These are phyloP conservation scores for Nixonia krombeini DNA, from an alignment of 1,140 invertebrate species.

Conservation along the genomic window DNA sequence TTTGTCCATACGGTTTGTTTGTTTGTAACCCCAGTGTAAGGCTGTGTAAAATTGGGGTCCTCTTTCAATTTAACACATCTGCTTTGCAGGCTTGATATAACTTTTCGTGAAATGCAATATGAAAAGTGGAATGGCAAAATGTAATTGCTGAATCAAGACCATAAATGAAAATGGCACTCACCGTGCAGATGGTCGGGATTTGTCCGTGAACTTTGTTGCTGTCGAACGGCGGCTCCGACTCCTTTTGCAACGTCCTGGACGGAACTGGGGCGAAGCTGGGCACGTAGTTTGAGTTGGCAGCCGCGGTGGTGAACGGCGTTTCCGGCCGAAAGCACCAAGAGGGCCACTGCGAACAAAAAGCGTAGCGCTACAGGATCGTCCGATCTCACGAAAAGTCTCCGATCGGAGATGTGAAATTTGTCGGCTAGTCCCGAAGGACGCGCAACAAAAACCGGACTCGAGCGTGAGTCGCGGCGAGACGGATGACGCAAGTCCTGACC, in stretches of 20 bases:
- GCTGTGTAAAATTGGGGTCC: slow-evolving; percentile 13
- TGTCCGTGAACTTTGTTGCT: slow-evolving; percentile 63
- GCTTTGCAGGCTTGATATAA: too few species aligned
- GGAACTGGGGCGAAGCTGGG: slow-evolving; percentile 43
- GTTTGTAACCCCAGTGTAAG: too few species aligned
- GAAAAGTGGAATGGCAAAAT: too few species aligned
- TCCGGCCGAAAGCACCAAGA: slow-evolving; percentile 65
- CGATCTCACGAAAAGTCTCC: neutral
- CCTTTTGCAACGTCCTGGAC: slow-evolving; percentile 53
- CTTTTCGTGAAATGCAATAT: neutral
- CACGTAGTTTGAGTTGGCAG: slow-evolving; percentile 44
- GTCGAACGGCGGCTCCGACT: slow-evolving; percentile 44
- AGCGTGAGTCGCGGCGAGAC: slow-evolving; percentile 61
- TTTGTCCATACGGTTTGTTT: too few species aligned
- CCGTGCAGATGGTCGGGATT: slow-evolving; percentile 66
- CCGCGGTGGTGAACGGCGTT: slow-evolving; percentile 40
- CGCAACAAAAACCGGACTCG: slow-evolving; percentile 42
- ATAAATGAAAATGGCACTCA: slow-evolving; percentile 53
- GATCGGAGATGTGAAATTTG: neutral
- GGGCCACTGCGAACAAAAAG: slow-evolving; percentile 56
- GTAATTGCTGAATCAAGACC: too few species aligned
- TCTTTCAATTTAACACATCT: too few species aligned
- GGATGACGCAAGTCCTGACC: slow-evolving; percentile 57
- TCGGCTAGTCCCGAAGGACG: slow-evolving; percentile 17
- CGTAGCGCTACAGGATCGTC: neutral